phyloP scores from a whole-genome alignment of 2,113 vertebrate genomes.

The Lonchura striata region DNA sequence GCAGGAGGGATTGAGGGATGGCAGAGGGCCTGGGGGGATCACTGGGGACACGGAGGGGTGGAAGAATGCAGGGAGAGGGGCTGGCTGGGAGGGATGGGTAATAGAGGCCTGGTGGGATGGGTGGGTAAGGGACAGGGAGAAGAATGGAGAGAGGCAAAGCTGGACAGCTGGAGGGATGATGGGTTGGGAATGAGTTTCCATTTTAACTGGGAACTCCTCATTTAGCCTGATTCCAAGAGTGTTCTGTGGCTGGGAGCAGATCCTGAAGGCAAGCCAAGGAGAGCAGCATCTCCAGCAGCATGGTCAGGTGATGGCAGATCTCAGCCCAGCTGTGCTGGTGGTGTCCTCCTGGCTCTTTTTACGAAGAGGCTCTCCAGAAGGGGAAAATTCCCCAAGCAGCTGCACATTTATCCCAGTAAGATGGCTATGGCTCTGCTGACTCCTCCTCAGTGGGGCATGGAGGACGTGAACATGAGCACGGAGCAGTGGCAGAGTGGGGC shows the following conservation, averaged over 20 bases:
- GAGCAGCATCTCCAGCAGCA: background rate
- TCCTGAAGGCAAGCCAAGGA: background rate
- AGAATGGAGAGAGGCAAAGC: background rate
- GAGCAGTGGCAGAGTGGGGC: background rate
- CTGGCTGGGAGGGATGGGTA: background rate
- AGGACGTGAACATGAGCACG: accelerated
- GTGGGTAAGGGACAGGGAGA: background rate
- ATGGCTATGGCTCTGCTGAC: background rate
- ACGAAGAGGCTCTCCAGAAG: background rate
- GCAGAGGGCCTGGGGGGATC: background rate
- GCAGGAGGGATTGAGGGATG: background rate
- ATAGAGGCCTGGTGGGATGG: background rate
- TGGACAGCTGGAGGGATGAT: background rate
- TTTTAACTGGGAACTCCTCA: background rate
- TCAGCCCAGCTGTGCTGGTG: background rate
- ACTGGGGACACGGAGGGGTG: background rate
- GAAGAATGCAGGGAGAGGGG: background rate
- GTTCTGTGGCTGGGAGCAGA: background rate
- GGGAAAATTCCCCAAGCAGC: background rate
- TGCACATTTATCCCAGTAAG: accelerated
- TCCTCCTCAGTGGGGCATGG: accelerated
- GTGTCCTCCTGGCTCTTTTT: background rate
- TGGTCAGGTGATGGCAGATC: background rate
- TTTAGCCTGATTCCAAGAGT: background rate
- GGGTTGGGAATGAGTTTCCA: background rate